Evolutionary conservation across 2,888 invertebrate species (phyloP).

Genomic region (Linnaemya tessellans): DNA sequence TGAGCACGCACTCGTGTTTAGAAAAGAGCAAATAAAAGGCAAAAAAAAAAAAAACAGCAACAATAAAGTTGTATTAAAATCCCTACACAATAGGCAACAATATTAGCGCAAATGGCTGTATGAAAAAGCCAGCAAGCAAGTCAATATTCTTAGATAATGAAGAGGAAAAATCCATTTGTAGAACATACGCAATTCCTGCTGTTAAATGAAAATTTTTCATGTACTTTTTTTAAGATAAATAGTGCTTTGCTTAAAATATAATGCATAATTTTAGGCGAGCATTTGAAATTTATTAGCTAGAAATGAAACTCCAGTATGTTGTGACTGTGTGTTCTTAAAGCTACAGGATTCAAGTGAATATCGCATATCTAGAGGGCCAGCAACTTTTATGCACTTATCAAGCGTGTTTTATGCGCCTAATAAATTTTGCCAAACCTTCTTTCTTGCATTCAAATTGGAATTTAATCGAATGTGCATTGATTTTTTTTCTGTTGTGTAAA

Average conservation of each 20-base stretch:
- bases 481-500: too few species aligned
- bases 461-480: too few species aligned
- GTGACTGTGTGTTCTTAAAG: not conserved
- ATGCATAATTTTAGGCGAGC: constrained; percentile 43
- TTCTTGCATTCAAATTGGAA: too few species aligned
- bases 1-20: constrained; percentile 66
- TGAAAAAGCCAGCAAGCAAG: constrained; percentile 26
- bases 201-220: constrained; percentile 42
- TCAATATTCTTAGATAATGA: constrained; percentile 52
- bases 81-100: constrained; percentile 64
- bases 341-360: constrained; percentile 1
- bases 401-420: too few species aligned
- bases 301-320: not conserved
- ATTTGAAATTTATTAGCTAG: constrained; percentile 27
- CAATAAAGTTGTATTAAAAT: constrained; percentile 32
- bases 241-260: not conserved
- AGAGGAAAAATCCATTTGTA: constrained; percentile 61
- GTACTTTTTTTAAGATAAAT: constrained; percentile 13
- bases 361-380: not conserved
- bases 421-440: too few species aligned
- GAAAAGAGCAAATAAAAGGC: constrained; percentile 13
- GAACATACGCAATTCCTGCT: constrained; percentile 65
- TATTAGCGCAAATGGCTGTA: constrained; percentile 57
- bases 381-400: not conserved
- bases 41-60: constrained; percentile 19